Base-by-base conservation (phyloP, 1,140 invertebrate genomes). In the Coptotermes formosanus region DNA sequence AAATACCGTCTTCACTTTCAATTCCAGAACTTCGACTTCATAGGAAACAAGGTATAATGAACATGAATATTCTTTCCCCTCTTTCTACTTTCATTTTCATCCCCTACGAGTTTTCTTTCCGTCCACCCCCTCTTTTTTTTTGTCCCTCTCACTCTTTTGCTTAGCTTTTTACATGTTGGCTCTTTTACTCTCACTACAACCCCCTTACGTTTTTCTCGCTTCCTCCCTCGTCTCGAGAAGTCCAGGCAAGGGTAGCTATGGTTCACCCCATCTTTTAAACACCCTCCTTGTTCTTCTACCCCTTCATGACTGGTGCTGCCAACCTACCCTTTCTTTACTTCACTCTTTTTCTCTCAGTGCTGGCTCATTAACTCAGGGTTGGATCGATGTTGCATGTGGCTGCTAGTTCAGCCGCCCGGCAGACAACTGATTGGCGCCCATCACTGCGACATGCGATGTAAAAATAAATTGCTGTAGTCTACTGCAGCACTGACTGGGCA, bases 11-110 rank as follows among this genome's bases (percentile, higher is more conserved):
- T 64, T 64, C n/a, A 75, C 64, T 75, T 30, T 75, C 64, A 30
- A 75, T 75, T 75, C 9, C n/a, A 75, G 64, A 75, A 75, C 25
- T 75, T 75, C 14, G 64, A 30, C n/a, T 75, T 30, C n/a, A 75
- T 75, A 30, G 64, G 64, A 75, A 75, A 75, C 64, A 75, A 75
- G n/a, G 64, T 75, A 75, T 75, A 75, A 75, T 75, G 64, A 75
- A 75, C 64, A 75, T 75, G 64, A 75, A 75, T 75, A 75, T 75
- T 75, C 64, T 75, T 75, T 30, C 25, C 64, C n/a, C 64, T 48
- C 25, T 75, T 75, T 75, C n/a, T 75, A 75, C 64, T 75, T 75
- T 75, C 64, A 75, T 75, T 75, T 75, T 75, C 64, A 75, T 75
- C 64, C 64, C 64, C 64, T 75, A 8, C 64, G 64, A 75, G 7